Base-by-base conservation (phyloP, 2,113 vertebrate genomes). In the Microcebus lehilahytsara region DNA sequence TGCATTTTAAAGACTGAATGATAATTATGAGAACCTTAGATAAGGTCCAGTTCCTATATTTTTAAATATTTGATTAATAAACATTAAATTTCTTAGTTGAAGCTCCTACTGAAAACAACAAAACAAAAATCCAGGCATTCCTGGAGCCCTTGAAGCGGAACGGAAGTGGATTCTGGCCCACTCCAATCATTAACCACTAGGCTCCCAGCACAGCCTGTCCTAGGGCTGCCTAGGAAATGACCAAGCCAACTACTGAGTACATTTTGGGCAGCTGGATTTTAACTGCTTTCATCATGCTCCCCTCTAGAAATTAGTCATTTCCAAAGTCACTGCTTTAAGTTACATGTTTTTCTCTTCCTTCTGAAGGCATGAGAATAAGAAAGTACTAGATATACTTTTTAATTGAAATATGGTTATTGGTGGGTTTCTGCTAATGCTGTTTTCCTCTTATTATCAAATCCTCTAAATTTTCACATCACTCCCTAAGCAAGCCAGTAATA, bases 61-160 rank as follows among this genome's bases (percentile, higher is more conserved):
- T 94, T 72, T 34, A 12, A 56, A 53, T 51, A 34, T 93, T 92
- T 88, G 71, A 79, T 92, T 53, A 97, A 95, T 67, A 95, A 90
- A 95, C 56, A 97, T 49, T 86, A 90, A n/a, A 84, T 86, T 78
- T 95, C 66, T 91, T 85, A 25, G 37, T 93, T 75, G 77, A 97
- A 23, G 74, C 88, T 90, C 85, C 66, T 74, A 85, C 77, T 32
- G 62, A 96, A 97, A 94, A 64, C 67, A 93, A 91, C 27, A 85
- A 89, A 96, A 96, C 49, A 92, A 93, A 96, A 97, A 32, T 81
- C 77, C 95, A 91, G 84, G 77, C 97, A 98, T 97, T 97, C 93
- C 92, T 91, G 25, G 49, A 90, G 77, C 22, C 72, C 85, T 53
- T 92, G 84, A 93, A 96, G 97, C 74, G 23, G 96, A 97, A 96